A percentile compares a stretch with the other conserved stretches of the same genome.
phyloP scores from a whole-genome alignment of 2,888 invertebrate genomes.

The Trissonchulus latispiculum region DNA sequence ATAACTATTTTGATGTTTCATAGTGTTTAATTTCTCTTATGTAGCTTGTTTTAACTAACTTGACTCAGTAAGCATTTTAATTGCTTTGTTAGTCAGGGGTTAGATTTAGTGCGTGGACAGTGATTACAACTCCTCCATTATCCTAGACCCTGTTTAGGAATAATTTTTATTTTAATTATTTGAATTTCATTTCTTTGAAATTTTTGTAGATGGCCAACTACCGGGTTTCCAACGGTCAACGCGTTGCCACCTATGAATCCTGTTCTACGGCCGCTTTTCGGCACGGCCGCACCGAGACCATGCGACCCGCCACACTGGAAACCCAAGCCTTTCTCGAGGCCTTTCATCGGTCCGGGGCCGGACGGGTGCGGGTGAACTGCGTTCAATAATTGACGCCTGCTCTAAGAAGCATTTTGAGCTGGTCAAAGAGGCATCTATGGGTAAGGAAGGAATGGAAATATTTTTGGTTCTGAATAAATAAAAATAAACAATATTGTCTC shows the following conservation, averaged over 20 bases:
- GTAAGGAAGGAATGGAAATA: conserved; percentile 48
- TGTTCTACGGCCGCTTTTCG: conserved; percentile 93
- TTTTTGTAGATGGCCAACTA: conserved; percentile 73
- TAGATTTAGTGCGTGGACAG: too few relatives aligned
- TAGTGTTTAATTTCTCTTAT: neutral
- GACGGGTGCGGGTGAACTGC: conserved; percentile 52
- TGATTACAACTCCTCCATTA: too few relatives aligned
- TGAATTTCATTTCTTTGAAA: too few relatives aligned
- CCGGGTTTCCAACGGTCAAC: conserved; percentile 54
- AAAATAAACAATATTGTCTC: too few relatives aligned
- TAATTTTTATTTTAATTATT: too few relatives aligned
- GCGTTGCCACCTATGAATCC: conserved; percentile 86
- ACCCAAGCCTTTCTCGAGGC: conserved; percentile 56
- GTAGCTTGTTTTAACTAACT: too few relatives aligned
- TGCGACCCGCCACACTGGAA: conserved; percentile 75
- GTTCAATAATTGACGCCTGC: conserved; percentile 64
- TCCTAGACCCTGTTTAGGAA: too few relatives aligned
- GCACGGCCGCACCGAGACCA: conserved; percentile 91
- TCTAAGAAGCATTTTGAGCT: conserved; percentile 68
- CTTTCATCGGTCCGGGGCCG: neutral
- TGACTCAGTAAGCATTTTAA: too few relatives aligned
- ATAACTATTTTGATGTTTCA: too few relatives aligned
- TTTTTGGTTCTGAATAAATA: too few relatives aligned
- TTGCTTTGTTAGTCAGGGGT: too few relatives aligned
- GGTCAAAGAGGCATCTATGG: conserved; percentile 90